Evolutionary conservation across 2,888 invertebrate species (phyloP).

Genomic region (Campoletis raptor): DNA sequence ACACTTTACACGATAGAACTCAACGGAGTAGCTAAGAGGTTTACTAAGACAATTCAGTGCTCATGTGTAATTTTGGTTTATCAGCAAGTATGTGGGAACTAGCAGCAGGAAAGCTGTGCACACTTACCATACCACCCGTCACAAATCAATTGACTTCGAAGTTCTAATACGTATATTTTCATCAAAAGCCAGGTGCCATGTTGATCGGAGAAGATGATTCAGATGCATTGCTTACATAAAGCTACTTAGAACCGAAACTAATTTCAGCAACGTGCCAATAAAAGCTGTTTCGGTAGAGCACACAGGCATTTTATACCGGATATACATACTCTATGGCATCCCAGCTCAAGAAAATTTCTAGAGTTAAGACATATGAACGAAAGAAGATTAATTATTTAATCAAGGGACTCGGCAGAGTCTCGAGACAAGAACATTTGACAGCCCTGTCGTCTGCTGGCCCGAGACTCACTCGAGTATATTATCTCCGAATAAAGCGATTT

Average conservation of each 20-base stretch:
- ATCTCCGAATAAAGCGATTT: no score
- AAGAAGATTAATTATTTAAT: no score
- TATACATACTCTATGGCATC: conserved; percentile 69
- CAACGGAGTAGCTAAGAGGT: conserved; percentile 64
- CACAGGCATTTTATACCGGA: conserved; percentile 65
- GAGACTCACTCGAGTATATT: no score
- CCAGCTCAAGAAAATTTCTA: conserved; percentile 61
- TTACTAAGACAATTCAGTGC: conserved; percentile 68
- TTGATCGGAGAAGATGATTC: conserved; percentile 62
- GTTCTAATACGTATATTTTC: conserved; percentile 56
- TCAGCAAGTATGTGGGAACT: conserved; percentile 71
- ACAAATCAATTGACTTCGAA: conserved; percentile 60
- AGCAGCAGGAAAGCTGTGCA: conserved; percentile 66
- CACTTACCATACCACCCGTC: conserved; percentile 67
- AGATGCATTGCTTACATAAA: conserved; percentile 67
- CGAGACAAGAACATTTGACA: no score
- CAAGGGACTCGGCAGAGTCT: no score
- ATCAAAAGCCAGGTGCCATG: conserved; percentile 57
- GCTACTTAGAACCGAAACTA: conserved; percentile 47
- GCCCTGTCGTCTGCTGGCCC: no score
- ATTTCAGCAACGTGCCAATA: conserved; percentile 51
- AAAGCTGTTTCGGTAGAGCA: conserved; percentile 59
- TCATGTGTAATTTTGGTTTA: conserved; percentile 64
- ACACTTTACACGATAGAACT: conserved; percentile 62
- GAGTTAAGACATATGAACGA: conserved; percentile 71